These are phyloP conservation scores for Brenthis hecate DNA, from an alignment of 2,888 invertebrate genomes.

Conservation along the genomic window DNA sequence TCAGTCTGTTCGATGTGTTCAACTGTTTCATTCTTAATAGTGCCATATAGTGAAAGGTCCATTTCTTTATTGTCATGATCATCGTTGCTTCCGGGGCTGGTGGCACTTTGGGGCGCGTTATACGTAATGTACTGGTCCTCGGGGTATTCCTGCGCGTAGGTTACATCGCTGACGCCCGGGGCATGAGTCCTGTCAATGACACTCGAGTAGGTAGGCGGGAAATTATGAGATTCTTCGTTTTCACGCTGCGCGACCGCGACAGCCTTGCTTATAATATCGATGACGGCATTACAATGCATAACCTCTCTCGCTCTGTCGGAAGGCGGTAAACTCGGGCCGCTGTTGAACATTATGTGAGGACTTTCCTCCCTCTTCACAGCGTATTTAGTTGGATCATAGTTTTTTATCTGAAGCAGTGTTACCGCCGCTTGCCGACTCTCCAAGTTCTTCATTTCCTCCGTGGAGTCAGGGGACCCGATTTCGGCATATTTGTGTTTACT, in stretches of 20 bases:
- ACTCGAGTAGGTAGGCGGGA: slow-evolving; percentile 60
- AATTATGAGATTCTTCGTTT: slow-evolving; percentile 72
- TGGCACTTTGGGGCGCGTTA: slow-evolving; percentile 55
- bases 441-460: slow-evolving; percentile 79
- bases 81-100: slow-evolving; percentile 66
- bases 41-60: slow-evolving; percentile 73
- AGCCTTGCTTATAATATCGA: slow-evolving; percentile 79
- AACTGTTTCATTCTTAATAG: slow-evolving; percentile 67
- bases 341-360: slow-evolving; percentile 83
- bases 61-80: slow-evolving; percentile 76
- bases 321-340: slow-evolving; percentile 80
- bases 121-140: slow-evolving; percentile 68
- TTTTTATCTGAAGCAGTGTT: slow-evolving; percentile 77
- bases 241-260: slow-evolving; percentile 78
- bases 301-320: slow-evolving; percentile 79
- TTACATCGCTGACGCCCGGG: slow-evolving; percentile 47
- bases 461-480: slow-evolving; percentile 76
- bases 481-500: slow-evolving; percentile 69
- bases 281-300: slow-evolving; percentile 79
- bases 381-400: slow-evolving; percentile 78
- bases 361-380: slow-evolving; percentile 70
- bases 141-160: slow-evolving; percentile 63
- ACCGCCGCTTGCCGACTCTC: slow-evolving; percentile 80
- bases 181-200: slow-evolving; percentile 64
- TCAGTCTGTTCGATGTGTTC: slow-evolving; percentile 55